phyloP scores from a whole-genome alignment of 2,888 invertebrate genomes.

The Rutpela maculata region DNA sequence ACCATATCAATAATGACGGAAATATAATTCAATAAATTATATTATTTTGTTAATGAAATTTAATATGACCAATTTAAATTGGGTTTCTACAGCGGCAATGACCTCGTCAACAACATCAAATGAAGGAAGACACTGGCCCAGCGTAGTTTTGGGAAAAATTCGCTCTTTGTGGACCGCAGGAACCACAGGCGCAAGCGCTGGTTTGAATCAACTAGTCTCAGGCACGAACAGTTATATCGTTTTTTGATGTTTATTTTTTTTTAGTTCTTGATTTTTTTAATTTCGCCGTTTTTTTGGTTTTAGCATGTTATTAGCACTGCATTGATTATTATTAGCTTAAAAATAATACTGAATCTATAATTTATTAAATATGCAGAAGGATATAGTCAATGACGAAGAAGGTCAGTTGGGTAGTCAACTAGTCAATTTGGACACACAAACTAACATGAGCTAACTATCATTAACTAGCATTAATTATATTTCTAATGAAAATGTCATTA shows the following conservation, averaged over 20 bases:
- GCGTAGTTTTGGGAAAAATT: slow-evolving; percentile 90
- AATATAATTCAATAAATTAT: no score
- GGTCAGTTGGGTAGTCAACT: no score
- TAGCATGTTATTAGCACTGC: slow-evolving; percentile 51
- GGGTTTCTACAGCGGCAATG: slow-evolving; percentile 69
- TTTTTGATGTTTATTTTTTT: slow-evolving; percentile 53
- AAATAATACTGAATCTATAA: neutral
- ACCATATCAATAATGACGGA: no score
- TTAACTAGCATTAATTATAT: no score
- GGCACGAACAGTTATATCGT: slow-evolving; percentile 74
- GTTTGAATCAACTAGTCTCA: slow-evolving; percentile 90
- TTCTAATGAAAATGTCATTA: no score
- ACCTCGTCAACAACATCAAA: slow-evolving; percentile 73
- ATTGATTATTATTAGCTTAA: slow-evolving; percentile 20
- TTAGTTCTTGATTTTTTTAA: slow-evolving; percentile 53
- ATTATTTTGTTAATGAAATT: neutral
- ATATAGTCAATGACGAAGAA: neutral
- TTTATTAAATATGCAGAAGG: neutral
- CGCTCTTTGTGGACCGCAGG: slow-evolving; percentile 91
- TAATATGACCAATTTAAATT: neutral
- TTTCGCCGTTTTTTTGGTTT: slow-evolving; percentile 49
- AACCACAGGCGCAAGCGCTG: slow-evolving; percentile 83
- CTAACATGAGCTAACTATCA: no score
- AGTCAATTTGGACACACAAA: no score
- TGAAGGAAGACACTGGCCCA: slow-evolving; percentile 81